phyloP scores from a whole-genome alignment of 2,888 invertebrate genomes.

The Drepana falcataria region DNA sequence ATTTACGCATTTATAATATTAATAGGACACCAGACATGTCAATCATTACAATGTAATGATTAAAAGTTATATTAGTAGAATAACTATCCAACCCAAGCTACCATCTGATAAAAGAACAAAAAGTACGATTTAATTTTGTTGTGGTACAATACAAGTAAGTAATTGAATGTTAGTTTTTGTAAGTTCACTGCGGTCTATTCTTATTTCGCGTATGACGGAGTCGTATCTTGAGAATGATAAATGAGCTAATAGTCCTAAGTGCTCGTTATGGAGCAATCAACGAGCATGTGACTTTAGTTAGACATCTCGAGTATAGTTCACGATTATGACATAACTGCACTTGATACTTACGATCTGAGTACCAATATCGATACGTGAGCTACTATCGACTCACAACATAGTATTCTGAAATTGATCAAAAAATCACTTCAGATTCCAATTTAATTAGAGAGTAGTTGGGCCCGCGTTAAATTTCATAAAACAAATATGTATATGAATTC shows the following conservation, averaged over 20 bases:
- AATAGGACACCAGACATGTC: too few relatives aligned
- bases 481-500: too few relatives aligned
- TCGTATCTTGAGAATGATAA: slow-evolving; percentile 26
- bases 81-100: too few relatives aligned
- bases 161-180: too few relatives aligned
- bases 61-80: too few relatives aligned
- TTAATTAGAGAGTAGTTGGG: too few relatives aligned
- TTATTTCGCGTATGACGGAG: not conserved
- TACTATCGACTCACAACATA: not conserved
- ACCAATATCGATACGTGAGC: not conserved
- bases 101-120: too few relatives aligned
- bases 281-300: slow-evolving; percentile 40
- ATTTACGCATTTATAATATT: too few relatives aligned
- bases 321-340: slow-evolving; percentile 24
- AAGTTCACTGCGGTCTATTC: not conserved
- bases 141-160: too few relatives aligned
- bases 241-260: slow-evolving; percentile 48
- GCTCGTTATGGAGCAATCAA: slow-evolving; percentile 53
- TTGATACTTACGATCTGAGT: not conserved
- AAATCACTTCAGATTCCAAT: not conserved
- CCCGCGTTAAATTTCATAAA: too few relatives aligned
- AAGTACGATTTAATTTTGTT: too few relatives aligned
- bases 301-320: slow-evolving; percentile 30
- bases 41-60: too few relatives aligned
- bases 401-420: not conserved